A percentile compares a stretch with the other conserved stretches of the same genome.
Conservation (phyloP, 2,888 invertebrate genomes). For the Lumbricus terrestris region DNA sequence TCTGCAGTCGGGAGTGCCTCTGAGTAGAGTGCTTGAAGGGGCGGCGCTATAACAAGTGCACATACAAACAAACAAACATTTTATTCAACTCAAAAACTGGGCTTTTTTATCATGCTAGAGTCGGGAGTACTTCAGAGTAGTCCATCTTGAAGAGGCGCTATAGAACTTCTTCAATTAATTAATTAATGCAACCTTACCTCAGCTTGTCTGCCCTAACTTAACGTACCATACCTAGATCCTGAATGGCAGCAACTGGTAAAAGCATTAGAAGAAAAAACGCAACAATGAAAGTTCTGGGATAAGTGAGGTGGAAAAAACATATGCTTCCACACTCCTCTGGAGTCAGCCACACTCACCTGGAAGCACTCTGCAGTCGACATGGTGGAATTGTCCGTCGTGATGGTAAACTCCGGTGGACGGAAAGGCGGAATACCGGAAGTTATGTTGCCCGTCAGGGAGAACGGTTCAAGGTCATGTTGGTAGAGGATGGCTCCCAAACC, state of each 20-base stretch:
- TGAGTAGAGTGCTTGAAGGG: no score
- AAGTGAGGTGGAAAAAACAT: neutral
- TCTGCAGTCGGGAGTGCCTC: no score
- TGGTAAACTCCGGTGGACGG: constrained; percentile 28
- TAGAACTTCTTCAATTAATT: no score
- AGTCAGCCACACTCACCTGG: constrained; percentile 5
- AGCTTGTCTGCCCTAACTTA: neutral
- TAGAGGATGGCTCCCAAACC: constrained; percentile 34
- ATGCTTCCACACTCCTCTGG: neutral
- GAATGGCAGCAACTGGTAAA: neutral
- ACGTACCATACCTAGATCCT: neutral
- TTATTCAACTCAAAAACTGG: no score
- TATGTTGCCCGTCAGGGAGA: constrained; percentile 39
- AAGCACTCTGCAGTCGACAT: constrained; percentile 16
- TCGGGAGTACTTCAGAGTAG: no score
- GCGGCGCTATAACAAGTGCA: no score
- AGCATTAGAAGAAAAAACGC: neutral
- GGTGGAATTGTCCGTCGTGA: constrained; percentile 30
- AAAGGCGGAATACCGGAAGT: constrained; percentile 37
- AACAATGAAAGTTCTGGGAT: no score
- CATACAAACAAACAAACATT: no score
- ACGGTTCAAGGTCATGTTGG: constrained; percentile 26
- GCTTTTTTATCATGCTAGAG: no score
- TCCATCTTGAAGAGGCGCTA: no score
- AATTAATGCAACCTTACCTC: neutral